Percentiles rank a stretch among this genome's conserved stretches.
Evolutionary conservation across 2,113 vertebrate species (phyloP).

Genomic region (Pelmatolapia mariae): DNA sequence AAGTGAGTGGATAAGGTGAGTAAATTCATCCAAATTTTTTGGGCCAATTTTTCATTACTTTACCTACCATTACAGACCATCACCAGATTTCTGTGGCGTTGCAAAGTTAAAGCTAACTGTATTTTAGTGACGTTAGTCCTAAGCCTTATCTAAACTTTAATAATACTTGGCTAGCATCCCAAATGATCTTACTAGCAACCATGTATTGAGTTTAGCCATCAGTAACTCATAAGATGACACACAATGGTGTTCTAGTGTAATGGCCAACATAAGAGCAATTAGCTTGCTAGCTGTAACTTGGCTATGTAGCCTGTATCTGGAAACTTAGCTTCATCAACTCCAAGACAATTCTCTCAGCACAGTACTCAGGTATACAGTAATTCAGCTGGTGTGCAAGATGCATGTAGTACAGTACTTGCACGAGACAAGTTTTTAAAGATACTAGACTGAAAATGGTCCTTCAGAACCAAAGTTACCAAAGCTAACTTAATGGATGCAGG

Average conservation of each 20-base stretch:
- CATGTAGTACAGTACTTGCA: not conserved
- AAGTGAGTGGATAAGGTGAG: not conserved
- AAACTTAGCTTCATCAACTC: not conserved
- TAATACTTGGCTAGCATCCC: not conserved
- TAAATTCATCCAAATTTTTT: not conserved
- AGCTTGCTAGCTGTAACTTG: not conserved
- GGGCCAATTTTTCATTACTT: not conserved
- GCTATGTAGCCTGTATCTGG: not conserved
- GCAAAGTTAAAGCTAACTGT: fast-evolving
- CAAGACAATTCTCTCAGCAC: not conserved
- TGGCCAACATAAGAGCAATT: not conserved
- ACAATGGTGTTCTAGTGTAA: not conserved
- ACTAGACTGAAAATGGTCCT: not conserved
- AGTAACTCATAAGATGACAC: not conserved
- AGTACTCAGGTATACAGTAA: fast-evolving
- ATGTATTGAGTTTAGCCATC: not conserved
- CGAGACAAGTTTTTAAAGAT: not conserved
- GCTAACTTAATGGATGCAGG: not conserved
- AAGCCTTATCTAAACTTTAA: not conserved
- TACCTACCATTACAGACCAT: not conserved
- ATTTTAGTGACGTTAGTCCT: not conserved
- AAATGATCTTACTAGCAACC: not conserved
- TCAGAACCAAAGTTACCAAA: not conserved
- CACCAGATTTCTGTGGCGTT: not conserved
- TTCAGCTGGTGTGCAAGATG: not conserved